Evolutionary conservation across 2,888 invertebrate genomes (phyloP).

Genomic region (Drosophila quinaria): DNA sequence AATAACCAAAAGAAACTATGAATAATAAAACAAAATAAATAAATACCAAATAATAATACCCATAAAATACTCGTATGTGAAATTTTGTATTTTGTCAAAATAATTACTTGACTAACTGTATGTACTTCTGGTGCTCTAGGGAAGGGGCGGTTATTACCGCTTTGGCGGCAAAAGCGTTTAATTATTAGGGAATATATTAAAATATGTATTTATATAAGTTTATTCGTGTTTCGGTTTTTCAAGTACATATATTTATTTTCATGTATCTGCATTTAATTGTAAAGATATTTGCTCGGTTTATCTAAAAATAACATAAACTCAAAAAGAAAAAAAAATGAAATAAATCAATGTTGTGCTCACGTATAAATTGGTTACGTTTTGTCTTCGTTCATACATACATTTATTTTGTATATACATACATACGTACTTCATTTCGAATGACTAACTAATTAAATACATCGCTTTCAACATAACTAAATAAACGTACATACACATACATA

Average conservation of each 20-base stretch:
- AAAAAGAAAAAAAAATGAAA: constrained; percentile 5
- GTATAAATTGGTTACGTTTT: constrained; percentile 3
- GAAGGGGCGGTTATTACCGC: not conserved
- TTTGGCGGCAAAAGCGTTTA: constrained; percentile 36
- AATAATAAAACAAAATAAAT: not conserved
- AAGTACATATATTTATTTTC: too few species aligned
- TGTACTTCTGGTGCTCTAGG: not conserved
- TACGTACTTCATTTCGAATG: constrained; percentile 4
- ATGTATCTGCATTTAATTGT: not conserved
- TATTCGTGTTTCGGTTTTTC: not conserved
- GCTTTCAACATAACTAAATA: too few species aligned
- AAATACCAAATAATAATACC: not conserved
- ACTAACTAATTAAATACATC: constrained; percentile 12
- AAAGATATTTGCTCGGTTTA: constrained; percentile 2
- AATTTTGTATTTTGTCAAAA: not conserved
- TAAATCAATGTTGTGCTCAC: constrained; percentile 24
- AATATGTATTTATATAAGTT: constrained; percentile 7
- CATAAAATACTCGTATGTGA: not conserved
- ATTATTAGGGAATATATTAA: not conserved
- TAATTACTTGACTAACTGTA: not conserved
- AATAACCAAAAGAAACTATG: too few species aligned
- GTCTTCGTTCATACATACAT: constrained; percentile 1
- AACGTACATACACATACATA: too few species aligned
- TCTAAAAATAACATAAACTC: constrained; percentile 27
- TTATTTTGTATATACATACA: not conserved